A percentile compares a stretch with the other conserved stretches of the same genome.
Conservation (phyloP, 2,113 vertebrate genomes). For the Nyctereutes procyonoides region DNA sequence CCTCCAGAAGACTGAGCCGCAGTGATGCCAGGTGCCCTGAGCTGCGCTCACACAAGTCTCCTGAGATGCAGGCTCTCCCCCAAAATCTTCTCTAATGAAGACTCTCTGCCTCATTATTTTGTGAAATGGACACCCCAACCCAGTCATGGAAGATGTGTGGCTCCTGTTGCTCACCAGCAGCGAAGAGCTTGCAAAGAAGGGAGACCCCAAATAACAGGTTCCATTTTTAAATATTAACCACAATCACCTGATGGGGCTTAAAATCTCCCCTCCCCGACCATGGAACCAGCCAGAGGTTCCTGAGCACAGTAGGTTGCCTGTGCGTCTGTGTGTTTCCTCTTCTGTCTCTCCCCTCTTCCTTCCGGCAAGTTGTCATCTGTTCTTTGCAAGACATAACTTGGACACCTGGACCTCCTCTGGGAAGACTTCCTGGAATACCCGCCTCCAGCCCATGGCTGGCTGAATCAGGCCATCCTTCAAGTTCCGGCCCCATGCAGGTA, state of each 20-base stretch:
- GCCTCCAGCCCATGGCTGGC: rapidly evolving
- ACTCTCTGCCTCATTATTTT: not conserved
- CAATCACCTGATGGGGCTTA: not conserved
- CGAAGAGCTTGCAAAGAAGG: not conserved
- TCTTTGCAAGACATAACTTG: not conserved
- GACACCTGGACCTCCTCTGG: not conserved
- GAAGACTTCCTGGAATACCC: not conserved
- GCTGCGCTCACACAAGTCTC: not conserved
- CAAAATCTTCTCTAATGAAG: not conserved
- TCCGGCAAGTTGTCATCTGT: not conserved
- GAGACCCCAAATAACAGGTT: not conserved
- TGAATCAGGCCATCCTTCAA: no score
- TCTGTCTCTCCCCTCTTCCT: not conserved
- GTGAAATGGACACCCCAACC: not conserved
- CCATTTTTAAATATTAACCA: not conserved
- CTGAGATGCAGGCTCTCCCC: not conserved
- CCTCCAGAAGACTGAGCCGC: not conserved
- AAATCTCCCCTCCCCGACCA: no score
- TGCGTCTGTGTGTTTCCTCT: not conserved
- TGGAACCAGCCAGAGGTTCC: not conserved
- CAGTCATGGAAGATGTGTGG: not conserved
- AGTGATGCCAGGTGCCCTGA: not conserved
- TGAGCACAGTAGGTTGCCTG: not conserved
- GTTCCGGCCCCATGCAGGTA: no score
- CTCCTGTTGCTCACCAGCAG: not conserved